Evolutionary conservation across 2,113 vertebrate genomes (phyloP), one percentile per base, ranked within the genome.

Genomic region (Lates calcarifer): DNA sequence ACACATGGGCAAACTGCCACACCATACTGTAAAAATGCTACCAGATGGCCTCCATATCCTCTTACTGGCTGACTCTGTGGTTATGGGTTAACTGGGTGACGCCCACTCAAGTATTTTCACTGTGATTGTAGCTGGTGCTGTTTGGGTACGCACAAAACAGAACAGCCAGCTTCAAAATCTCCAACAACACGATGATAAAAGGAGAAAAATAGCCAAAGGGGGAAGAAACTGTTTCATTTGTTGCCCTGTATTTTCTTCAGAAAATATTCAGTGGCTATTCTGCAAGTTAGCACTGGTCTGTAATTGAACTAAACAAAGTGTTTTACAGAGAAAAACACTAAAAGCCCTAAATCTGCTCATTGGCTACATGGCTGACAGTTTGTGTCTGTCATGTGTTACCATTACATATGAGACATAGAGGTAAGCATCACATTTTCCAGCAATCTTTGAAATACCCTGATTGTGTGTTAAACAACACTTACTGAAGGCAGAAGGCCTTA

Each of bases 11-110:
- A 94, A 85, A 91, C 81, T 85, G 93, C 93, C 92, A 93, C 82
- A 89, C 83, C 91, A 90, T 89, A 93, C 90, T 90, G 79, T 84
- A 92, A 92, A 94, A 94, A 92, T 80, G 92, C 92, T 93, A 93
- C 93, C 95, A 95, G 94, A 95, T 94, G 95, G 93, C 88, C 89
- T 87, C 90, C 90, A 83, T 90, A 91, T 94, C 90, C 92, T 91
- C 89, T 90, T 80, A 88, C 92, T 85, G 90, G 87, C 89, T 83
- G 91, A 85, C 74, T 88, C 78, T 86, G 91, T 92, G 93, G 93
- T 93, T 89, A 62, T 22, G 89, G 92, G 92, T 92, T 89, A 85
- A 90, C 78, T 89, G 74, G 83, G 74, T 86, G 81, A 93, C 91
- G 87, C 91, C 92, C 85, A 90, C 89, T 88, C 87, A 12, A 90